Conservation (phyloP, 2,888 invertebrate species). For the Macrophya annulata region DNA sequence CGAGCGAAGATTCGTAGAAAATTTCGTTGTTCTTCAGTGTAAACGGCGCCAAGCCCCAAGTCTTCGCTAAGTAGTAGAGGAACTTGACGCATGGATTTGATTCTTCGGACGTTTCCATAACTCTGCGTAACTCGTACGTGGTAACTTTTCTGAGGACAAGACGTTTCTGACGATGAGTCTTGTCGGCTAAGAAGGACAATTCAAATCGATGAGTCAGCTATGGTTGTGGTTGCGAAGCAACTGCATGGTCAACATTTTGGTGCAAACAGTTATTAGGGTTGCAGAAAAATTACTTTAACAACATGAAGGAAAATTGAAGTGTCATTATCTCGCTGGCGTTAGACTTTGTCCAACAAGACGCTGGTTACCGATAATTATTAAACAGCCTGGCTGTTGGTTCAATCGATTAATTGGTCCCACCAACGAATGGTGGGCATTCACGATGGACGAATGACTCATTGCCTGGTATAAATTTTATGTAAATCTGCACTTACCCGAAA, state of each 20-base stretch:
- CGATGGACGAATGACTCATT: too few relatives aligned
- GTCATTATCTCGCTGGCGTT: neutral
- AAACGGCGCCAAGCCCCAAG: constrained; percentile 33
- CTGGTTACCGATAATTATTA: neutral
- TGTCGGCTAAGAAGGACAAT: neutral
- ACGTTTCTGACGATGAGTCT: neutral
- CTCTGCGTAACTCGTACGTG: neutral
- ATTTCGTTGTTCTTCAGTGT: neutral
- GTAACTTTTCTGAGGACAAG: neutral
- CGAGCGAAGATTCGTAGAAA: neutral
- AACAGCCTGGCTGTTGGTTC: too few relatives aligned
- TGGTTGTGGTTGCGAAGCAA: neutral
- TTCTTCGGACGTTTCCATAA: neutral
- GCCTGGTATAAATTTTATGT: too few relatives aligned
- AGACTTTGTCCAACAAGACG: neutral
- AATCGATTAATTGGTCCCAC: too few relatives aligned
- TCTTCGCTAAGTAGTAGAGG: constrained; percentile 9
- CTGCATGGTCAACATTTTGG: neutral
- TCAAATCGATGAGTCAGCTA: neutral
- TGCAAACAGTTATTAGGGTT: neutral
- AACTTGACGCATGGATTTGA: neutral
- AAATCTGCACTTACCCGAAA: too few relatives aligned
- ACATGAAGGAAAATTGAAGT: neutral
- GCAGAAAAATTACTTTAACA: neutral
- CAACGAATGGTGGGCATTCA: too few relatives aligned